Base-by-base conservation (phyloP, 2,797 vertebrate species). In the Rhadinocentrus ornatus region DNA sequence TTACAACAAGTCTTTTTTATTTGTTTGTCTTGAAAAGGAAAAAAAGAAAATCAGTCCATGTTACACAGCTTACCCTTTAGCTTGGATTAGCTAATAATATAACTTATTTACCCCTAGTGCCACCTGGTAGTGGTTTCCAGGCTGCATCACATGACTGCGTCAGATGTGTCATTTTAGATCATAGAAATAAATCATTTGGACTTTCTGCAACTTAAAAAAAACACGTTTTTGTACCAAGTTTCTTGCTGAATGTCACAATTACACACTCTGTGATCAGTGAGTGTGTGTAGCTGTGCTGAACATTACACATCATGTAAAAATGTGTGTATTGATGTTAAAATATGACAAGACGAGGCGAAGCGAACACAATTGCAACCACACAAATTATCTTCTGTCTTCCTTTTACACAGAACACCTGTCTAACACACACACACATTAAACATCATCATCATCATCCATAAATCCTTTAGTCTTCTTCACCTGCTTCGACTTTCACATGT, bases 211-310 rank as follows among this genome's bases (percentile, higher is more conserved):
- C 8, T 10, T 35, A 35, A 35, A 35, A 35, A 35, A 3, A 35
- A 12, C 32, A 10, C 2, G 15, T 69, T 88, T 91, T 70, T 92
- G 89, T 89, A 86, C 91, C 90, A 91, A 78, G 72, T 84, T 62
- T 75, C 73, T 87, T 82, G 89, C 90, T 91, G 92, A 94, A 89
- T 92, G 92, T 92, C 94, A 95, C 95, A 94, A 97, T 97, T 96
- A 96, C 16, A 95, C 96, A 97, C 97, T 95, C 93, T 1, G 31
- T 93, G 95, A 89, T 91, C 96, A 96, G 96, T 94, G 94, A 87
- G 93, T 90, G 93, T 68, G 66, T 37, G 41, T 1, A 37, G n/a
- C 46, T 35, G 56, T 1, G 13, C 34, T 22, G 91, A 89, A 86
- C 77, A 74, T 93, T 79, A 89, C 34, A 29, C 57, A 73, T 16